These are phyloP conservation scores for Phortica variegata DNA, from an alignment of 1,140 invertebrate species.

Conservation along the genomic window DNA sequence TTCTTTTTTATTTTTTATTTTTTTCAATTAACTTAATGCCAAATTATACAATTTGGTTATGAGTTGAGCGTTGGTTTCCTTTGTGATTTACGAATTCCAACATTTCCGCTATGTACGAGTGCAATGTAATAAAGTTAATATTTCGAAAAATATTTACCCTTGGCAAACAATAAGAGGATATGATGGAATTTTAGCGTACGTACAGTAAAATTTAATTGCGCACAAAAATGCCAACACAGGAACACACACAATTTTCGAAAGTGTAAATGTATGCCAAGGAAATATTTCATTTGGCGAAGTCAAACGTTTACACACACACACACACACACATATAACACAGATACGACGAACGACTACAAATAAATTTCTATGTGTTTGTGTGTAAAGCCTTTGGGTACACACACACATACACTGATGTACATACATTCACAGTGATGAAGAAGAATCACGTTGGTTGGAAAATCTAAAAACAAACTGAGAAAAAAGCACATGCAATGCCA, in stretches of 20 bases:
- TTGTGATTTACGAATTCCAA: too few species aligned
- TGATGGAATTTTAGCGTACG: conserved; percentile 3
- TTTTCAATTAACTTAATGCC: too few species aligned
- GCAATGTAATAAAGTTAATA: conserved; percentile 12
- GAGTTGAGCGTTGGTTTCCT: too few species aligned
- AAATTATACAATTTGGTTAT: too few species aligned
- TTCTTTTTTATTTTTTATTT: too few species aligned
- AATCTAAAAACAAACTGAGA: not conserved
- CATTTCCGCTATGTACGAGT: not conserved
- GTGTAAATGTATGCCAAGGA: conserved; percentile 38
- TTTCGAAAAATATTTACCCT: conserved; percentile 21
- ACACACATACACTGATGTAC: too few species aligned
- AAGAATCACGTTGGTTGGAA: too few species aligned
- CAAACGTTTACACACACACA: conserved; percentile 14
- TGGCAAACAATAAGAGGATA: not conserved
- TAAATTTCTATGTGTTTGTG: not conserved
- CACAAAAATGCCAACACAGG: conserved; percentile 7
- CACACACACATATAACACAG: conserved; percentile 8
- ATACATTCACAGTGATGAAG: too few species aligned
- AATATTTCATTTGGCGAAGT: conserved; percentile 28
- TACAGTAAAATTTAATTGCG: not conserved
- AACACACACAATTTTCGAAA: conserved; percentile 21
- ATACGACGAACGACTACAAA: not conserved
- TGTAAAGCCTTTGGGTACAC: not conserved
- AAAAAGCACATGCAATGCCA: conserved; percentile 8